Base-by-base conservation (phyloP, 2,888 invertebrate species). In the Atethmia centrago region DNA sequence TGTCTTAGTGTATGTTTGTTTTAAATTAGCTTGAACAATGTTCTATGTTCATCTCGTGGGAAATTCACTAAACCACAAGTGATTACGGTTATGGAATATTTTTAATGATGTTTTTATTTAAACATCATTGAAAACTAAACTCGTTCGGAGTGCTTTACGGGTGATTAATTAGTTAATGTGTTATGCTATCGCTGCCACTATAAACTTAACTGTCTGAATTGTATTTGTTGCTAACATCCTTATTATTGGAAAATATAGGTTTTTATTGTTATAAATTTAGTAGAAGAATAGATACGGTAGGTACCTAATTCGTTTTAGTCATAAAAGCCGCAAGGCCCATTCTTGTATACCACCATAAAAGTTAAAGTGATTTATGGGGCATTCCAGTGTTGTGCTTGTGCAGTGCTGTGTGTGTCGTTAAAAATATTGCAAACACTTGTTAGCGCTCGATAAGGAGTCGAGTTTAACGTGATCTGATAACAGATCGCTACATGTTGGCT, bases 401-500 rank as follows among this genome's bases (percentile, higher is more conserved):
- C 64, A 61, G 42, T 63, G 71, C 66, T 74, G 69, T 77, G 69
- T 77, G 67, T 40, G 76, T 82, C 85, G 87, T 85, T 79, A 80
- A 86, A 86, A 84, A 77, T 79, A 80, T 81, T 65, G 79, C 78
- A 86, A 83, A 79, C 75, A 79, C 71, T 82, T 76, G 84, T 83
- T 80, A 80, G 74, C 55, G 63, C 70, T 77, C 78, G 87, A 86
- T 87, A 87, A 86, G 79, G 65, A 71, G 68, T 70, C 36, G 71
- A 77, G 64, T 82, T 84, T 74, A 82, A 65, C 74, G 76, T 82
- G 84, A 83, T 84, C 83, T 87, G 87, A 85, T 87, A 87, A 84
- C 73, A 71, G 73, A 77, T 72, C 65, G 79, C 69, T 71, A 79
- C 72, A 77, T 69, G 66, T 77, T 71, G 74, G 31, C 64, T 56